Evolutionary conservation across 2,113 vertebrate species (phyloP).

Genomic region (Centropristis striata): DNA sequence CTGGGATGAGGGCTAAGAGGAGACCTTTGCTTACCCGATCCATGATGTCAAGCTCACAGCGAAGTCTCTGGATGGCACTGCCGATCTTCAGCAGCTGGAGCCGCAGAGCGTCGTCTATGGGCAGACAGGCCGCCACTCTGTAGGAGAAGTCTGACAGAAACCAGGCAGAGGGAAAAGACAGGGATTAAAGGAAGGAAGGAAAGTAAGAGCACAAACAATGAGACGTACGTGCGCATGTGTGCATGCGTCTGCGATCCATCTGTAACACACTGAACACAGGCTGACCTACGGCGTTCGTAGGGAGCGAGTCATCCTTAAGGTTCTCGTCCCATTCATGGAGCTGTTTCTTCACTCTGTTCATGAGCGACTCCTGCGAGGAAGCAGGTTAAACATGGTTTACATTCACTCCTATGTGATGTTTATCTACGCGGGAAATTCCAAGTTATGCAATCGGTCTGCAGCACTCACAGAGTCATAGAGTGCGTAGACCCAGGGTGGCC

Average conservation of each 20-base stretch:
- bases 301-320: conserved; percentile 96
- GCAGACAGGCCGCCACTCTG: conserved; percentile 96
- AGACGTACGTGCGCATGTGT: background rate
- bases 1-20: background rate
- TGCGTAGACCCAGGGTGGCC: conserved; percentile 97
- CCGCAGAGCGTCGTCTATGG: conserved; percentile 94
- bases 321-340: conserved; percentile 99
- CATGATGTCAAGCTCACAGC: conserved; percentile 98
- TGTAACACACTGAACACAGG: conserved; percentile 41
- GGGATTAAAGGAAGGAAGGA: conserved; percentile 30
- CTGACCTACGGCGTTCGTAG: conserved; percentile 94
- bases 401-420: conserved; percentile 21
- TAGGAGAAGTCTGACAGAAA: conserved; percentile 95
- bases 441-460: background rate
- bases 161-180: conserved; percentile 38
- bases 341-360: conserved; percentile 97
- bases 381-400: conserved; percentile 27
- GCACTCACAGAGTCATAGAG: conserved; percentile 96
- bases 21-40: conserved; percentile 89
- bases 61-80: conserved; percentile 95
- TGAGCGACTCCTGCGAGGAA: conserved; percentile 92
- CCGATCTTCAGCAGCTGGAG: conserved; percentile 96
- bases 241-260: conserved; percentile 21
- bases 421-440: background rate
- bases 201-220: conserved; percentile 37